Evolutionary conservation across 2,888 invertebrate genomes (phyloP).

Genomic region (Flexamia atlantica): DNA sequence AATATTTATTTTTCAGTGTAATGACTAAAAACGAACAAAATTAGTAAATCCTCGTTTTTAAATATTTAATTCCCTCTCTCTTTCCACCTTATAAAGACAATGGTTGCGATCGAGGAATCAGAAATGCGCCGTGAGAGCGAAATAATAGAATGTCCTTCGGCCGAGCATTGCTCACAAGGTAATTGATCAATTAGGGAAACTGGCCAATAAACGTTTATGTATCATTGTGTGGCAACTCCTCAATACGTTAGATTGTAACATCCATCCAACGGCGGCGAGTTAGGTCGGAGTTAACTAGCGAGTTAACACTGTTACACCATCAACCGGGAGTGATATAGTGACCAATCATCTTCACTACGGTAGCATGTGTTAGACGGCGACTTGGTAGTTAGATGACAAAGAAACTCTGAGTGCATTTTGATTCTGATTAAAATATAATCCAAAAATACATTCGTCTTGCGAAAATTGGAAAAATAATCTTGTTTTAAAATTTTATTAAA

Average conservation of each 20-base stretch:
- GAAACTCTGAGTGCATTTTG: too few relatives aligned
- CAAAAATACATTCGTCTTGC: too few relatives aligned
- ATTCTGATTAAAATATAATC: too few relatives aligned
- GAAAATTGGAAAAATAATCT: too few relatives aligned
- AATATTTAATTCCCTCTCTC: too few relatives aligned
- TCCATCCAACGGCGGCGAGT: not conserved
- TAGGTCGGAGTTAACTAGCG: not conserved
- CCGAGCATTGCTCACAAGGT: not conserved
- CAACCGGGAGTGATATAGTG: not conserved
- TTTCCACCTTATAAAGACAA: slow-evolving; percentile 25
- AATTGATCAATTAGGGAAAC: slow-evolving; percentile 53
- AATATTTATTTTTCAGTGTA: too few relatives aligned
- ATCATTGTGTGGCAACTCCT: slow-evolving; percentile 48
- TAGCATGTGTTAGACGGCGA: too few relatives aligned
- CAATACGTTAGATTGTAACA: slow-evolving; percentile 3
- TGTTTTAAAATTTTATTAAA: too few relatives aligned
- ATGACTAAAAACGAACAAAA: too few relatives aligned
- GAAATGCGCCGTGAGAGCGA: slow-evolving; percentile 24
- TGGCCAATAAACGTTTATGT: slow-evolving; percentile 50
- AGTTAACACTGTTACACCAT: slow-evolving; percentile 16
- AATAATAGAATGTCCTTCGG: slow-evolving; percentile 1
- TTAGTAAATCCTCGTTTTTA: too few relatives aligned
- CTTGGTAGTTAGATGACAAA: too few relatives aligned
- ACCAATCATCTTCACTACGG: too few relatives aligned
- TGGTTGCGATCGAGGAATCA: slow-evolving; percentile 41